These are phyloP conservation scores for Rhinoraja longicauda DNA, from an alignment of 2,797 vertebrate genomes.

Conservation along the genomic window DNA sequence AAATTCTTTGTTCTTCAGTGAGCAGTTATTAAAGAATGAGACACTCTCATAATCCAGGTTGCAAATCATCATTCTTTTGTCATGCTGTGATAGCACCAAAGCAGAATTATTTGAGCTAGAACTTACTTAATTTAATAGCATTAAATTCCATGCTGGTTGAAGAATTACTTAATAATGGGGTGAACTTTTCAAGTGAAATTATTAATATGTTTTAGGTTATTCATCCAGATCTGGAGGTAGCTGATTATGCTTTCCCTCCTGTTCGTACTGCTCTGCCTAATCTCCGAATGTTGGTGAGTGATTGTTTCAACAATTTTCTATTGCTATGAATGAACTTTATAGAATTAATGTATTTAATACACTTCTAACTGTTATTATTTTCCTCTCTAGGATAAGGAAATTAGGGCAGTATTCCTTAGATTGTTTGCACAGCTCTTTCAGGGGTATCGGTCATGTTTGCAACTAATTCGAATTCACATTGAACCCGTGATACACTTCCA, in stretches of 20 bases:
- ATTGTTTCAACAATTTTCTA: background rate
- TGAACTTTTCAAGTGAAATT: background rate
- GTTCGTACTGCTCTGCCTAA: conserved; percentile 84
- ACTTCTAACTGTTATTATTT: conserved; percentile 17
- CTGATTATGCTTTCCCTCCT: conserved; percentile 94
- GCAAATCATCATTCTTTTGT: background rate
- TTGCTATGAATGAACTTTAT: background rate
- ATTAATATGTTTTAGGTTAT: conserved; percentile 68
- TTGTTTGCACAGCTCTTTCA: conserved; percentile 97
- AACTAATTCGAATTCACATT: conserved; percentile 94
- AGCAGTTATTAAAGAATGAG: background rate
- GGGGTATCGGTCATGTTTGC: conserved; percentile 94
- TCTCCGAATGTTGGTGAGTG: conserved; percentile 89
- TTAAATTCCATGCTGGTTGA: background rate
- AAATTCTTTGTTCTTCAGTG: background rate
- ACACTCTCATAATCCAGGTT: background rate
- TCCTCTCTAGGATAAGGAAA: conserved; percentile 85
- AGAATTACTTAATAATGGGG: background rate
- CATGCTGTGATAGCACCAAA: background rate
- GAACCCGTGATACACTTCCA: conserved; percentile 98
- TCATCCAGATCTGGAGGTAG: conserved; percentile 92
- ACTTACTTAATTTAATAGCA: background rate
- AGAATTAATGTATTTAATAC: background rate
- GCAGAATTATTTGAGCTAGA: background rate
- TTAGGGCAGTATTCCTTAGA: conserved; percentile 89